These are phyloP conservation scores for Onychomys leucogaster DNA, from an alignment of 2,797 vertebrate genomes.

Conservation along the genomic window DNA sequence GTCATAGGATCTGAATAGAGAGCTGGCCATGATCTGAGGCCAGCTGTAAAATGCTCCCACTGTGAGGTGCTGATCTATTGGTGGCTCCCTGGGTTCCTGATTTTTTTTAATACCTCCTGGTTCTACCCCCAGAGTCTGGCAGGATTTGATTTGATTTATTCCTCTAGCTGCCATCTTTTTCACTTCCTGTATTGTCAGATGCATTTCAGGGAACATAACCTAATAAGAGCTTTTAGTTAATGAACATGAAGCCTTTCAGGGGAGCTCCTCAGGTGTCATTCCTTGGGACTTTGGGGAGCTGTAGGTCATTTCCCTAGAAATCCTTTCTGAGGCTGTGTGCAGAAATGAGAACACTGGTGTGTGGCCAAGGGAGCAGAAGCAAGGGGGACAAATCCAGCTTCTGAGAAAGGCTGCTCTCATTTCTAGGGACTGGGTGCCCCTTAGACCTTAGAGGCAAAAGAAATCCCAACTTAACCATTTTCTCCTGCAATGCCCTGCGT, in stretches of 20 bases:
- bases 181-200: conserved; percentile 82
- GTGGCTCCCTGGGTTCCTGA: background rate
- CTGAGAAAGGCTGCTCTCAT: rapidly evolving
- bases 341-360: background rate
- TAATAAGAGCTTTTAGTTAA: conserved; percentile 81
- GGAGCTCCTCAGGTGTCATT: conserved; percentile 75
- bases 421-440: background rate
- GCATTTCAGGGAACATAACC: conserved; percentile 76
- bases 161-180: conserved; percentile 75
- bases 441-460: background rate
- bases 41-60: conserved; percentile 28
- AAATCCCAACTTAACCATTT: background rate
- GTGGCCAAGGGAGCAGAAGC: background rate
- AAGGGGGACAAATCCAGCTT: background rate
- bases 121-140: conserved; percentile 68
- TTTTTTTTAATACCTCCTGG: conserved; percentile 54
- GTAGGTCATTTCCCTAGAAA: conserved; percentile 75
- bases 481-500: background rate
- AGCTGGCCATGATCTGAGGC: conserved; percentile 8
- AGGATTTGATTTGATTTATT: conserved; percentile 77
- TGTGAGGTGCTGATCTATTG: background rate
- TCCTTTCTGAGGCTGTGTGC: conserved; percentile 40
- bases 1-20: conserved; percentile 7
- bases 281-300: conserved; percentile 73
- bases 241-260: conserved; percentile 73